phyloP scores from a whole-genome alignment of 2,888 invertebrate genomes.

The Xylocampa areola region DNA sequence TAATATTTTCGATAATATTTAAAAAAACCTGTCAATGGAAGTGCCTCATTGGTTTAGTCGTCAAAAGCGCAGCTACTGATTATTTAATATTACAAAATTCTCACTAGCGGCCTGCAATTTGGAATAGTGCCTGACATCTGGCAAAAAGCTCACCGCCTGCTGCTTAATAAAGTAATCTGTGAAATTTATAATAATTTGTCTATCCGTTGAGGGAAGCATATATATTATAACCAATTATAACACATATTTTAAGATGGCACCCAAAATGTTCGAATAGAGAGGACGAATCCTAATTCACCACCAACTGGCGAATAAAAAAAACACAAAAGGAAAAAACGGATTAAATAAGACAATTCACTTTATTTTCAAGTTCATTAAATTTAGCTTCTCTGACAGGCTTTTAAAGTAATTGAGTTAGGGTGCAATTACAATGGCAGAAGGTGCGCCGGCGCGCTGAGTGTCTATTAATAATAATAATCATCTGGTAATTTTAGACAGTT shows the following conservation, averaged over 20 bases:
- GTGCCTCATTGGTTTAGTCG: too few species aligned
- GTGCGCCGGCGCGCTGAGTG: constrained; percentile 40
- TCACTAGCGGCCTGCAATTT: too few species aligned
- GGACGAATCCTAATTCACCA: constrained; percentile 46
- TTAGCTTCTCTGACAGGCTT: constrained; percentile 86
- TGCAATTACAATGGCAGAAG: constrained; percentile 77
- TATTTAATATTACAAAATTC: too few species aligned
- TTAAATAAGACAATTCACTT: constrained; percentile 83
- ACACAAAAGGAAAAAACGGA: constrained; percentile 66
- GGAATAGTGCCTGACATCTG: too few species aligned
- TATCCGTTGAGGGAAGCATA: too few species aligned
- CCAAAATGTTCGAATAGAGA: constrained; percentile 8
- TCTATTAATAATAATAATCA: constrained; percentile 47
- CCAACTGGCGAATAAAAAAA: constrained; percentile 55
- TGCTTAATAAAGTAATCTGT: too few species aligned
- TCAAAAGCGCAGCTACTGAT: too few species aligned
- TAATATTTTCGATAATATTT: too few species aligned
- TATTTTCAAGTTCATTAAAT: constrained; percentile 86
- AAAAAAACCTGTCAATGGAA: too few species aligned
- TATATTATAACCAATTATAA: too few species aligned
- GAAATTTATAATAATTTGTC: too few species aligned
- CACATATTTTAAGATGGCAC: constrained; percentile 1
- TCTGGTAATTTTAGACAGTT: constrained; percentile 15
- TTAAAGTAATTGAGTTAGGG: constrained; percentile 86
- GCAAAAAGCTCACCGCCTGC: too few species aligned